Evolutionary conservation across 2,797 vertebrate species (phyloP).

Genomic region (Cyprinodon diabolis): DNA sequence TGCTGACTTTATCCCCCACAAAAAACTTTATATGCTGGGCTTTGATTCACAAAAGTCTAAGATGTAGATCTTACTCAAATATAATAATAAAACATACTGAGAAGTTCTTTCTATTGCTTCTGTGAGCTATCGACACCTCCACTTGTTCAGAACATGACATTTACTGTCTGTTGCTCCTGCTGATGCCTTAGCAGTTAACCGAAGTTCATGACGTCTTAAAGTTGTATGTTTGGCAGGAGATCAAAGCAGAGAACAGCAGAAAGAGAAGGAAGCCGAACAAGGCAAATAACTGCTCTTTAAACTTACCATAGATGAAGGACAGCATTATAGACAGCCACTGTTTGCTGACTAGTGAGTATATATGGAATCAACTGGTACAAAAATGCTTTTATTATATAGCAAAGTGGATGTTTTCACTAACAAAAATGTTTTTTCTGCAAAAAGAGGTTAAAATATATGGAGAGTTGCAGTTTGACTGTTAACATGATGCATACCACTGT

Average conservation of each 20-base stretch:
- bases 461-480: not conserved
- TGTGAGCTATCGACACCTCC: not conserved
- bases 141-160: conserved; percentile 1
- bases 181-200: not conserved
- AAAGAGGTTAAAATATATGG: not conserved
- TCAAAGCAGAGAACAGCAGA: not conserved
- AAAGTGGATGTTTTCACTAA: not conserved
- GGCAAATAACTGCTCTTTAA: not conserved
- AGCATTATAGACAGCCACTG: not conserved
- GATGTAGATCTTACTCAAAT: not conserved
- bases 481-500: not conserved
- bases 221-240: not conserved
- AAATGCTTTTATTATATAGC: not conserved
- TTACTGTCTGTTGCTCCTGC: not conserved
- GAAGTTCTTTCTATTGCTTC: not conserved
- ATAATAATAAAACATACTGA: not conserved
- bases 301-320: not conserved
- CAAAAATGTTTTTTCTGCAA: not conserved
- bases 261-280: not conserved
- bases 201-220: not conserved
- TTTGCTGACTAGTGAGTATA: not conserved
- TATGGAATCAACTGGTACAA: not conserved
- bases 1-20: conserved; percentile 13
- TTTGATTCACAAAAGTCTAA: not conserved
- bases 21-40: conserved; percentile 6